phyloP scores from a whole-genome alignment of 1,140 invertebrate species.

The Portunus trituberculatus region DNA sequence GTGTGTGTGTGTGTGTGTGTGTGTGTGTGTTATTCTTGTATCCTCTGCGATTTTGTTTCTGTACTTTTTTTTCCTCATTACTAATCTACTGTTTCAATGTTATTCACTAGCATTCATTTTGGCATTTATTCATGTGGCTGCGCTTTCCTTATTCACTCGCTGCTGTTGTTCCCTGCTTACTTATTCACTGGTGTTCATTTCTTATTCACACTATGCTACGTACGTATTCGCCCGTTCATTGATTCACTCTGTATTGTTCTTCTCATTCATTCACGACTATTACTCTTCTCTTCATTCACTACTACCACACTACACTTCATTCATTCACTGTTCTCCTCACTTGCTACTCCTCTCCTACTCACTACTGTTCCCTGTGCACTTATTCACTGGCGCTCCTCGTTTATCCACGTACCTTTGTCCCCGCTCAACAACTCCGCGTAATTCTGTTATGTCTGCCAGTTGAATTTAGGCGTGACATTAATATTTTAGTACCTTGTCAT shows the following conservation, averaged over 20 bases:
- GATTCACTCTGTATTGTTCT: background rate
- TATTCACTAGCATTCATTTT: too few relatives aligned
- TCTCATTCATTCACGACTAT: too few relatives aligned
- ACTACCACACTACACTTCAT: too few relatives aligned
- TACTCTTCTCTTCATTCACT: too few relatives aligned
- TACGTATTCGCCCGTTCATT: background rate
- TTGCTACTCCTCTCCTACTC: too few relatives aligned
- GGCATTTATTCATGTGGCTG: too few relatives aligned
- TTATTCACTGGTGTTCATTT: background rate
- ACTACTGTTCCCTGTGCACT: background rate
- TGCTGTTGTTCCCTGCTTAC: background rate
- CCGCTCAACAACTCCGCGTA: background rate
- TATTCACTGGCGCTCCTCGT: background rate
- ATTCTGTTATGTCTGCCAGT: background rate
- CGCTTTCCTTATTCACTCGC: background rate
- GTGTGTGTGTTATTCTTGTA: too few relatives aligned
- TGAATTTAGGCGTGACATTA: background rate
- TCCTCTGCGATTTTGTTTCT: too few relatives aligned
- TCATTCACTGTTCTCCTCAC: too few relatives aligned
- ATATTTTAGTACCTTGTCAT: background rate
- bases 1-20: background rate
- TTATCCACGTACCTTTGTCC: background rate
- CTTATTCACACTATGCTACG: too few relatives aligned
- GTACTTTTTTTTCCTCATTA: too few relatives aligned
- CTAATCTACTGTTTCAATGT: too few relatives aligned